Percentiles rank a stretch among this genome's conserved stretches.
Evolutionary conservation across 2,797 vertebrate species (phyloP).

Genomic region (Cryptoblepharus egeriae): DNA sequence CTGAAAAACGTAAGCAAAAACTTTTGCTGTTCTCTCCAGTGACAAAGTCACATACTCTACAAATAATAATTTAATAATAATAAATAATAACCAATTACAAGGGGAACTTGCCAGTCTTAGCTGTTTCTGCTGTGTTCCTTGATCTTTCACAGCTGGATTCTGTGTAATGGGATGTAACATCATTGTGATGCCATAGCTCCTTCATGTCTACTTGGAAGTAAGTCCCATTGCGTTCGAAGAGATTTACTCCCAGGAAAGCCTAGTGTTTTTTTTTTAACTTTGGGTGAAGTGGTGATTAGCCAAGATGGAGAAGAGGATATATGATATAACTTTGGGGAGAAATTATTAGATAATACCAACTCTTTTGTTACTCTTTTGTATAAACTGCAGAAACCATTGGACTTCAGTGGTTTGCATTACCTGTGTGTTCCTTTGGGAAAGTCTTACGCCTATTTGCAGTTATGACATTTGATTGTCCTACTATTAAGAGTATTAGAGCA

Average conservation of each 20-base stretch:
- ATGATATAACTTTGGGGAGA: background rate
- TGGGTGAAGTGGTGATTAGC: background rate
- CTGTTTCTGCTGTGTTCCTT: background rate
- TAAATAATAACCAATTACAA: background rate
- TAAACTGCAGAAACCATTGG: background rate
- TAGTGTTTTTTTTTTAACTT: background rate
- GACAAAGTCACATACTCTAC: background rate
- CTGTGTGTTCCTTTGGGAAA: background rate
- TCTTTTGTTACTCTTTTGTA: background rate
- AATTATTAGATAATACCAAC: background rate
- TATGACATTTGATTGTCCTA: no score
- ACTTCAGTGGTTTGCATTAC: background rate
- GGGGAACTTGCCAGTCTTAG: background rate
- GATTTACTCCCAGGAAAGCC: no score
- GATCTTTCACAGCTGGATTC: no score
- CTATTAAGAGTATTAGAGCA: no score
- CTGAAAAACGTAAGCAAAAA: conserved; percentile 85
- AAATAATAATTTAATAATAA: no score
- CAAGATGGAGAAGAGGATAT: background rate
- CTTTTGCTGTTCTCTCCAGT: background rate
- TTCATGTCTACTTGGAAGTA: no score
- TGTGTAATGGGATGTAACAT: no score
- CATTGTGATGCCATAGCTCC: no score
- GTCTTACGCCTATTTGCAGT: no score
- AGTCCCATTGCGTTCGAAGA: no score